phyloP scores from a whole-genome alignment of 2,113 vertebrate species.

The Leptobrachium leishanense region DNA sequence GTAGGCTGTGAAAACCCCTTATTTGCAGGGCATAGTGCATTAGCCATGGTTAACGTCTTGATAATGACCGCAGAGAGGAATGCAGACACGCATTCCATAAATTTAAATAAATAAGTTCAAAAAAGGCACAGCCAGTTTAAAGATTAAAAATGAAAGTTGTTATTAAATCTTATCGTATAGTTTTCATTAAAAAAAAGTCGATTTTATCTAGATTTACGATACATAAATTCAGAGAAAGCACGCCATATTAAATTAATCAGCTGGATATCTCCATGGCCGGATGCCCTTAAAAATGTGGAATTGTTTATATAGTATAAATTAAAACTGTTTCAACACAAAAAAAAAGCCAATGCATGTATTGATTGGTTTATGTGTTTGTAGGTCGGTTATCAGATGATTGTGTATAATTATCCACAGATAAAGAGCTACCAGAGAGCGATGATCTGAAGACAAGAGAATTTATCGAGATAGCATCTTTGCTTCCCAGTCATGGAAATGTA shows the following conservation, averaged over 20 bases:
- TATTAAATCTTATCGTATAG: too few species aligned
- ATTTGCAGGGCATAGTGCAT: too few species aligned
- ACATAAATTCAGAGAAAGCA: too few species aligned
- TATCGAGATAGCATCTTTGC: background rate
- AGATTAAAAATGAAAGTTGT: background rate
- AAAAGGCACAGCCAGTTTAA: background rate
- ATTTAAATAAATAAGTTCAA: background rate
- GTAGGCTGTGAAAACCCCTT: too few species aligned
- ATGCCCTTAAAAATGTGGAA: background rate
- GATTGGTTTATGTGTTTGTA: background rate
- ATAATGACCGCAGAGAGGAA: too few species aligned
- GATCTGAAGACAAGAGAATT: background rate
- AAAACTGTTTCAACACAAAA: background rate
- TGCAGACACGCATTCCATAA: background rate
- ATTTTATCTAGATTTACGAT: too few species aligned
- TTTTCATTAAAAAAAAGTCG: too few species aligned
- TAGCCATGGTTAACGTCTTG: too few species aligned
- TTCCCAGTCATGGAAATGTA: background rate
- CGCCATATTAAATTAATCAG: background rate
- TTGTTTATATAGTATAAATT: background rate
- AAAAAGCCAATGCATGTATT: background rate
- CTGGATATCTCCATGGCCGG: background rate
- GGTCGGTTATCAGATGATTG: background rate
- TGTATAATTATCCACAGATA: background rate
- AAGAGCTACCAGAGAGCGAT: background rate